Conservation (phyloP, 2,113 vertebrate genomes). For the Ptilonorhynchus violaceus region DNA sequence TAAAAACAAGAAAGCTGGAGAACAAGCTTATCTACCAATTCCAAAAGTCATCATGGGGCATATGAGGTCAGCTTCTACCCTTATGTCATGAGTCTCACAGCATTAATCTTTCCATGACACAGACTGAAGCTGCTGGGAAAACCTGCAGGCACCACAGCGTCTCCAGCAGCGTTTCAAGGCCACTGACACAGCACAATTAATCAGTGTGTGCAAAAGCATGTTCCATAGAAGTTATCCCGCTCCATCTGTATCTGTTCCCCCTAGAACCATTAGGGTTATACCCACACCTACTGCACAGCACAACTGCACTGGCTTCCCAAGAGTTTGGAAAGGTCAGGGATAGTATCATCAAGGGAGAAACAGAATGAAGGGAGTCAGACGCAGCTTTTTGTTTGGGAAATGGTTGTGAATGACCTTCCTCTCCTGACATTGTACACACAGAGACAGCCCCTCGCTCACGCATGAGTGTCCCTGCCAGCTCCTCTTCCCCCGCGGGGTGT, state of each 20-base stretch:
- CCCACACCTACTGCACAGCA: not conserved
- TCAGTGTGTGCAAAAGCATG: not conserved
- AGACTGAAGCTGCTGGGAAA: not conserved
- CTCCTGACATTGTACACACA: not conserved
- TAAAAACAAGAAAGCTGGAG: not conserved
- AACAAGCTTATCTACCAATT: constrained; percentile 15
- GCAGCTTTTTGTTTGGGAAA: not conserved
- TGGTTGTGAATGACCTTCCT: not conserved
- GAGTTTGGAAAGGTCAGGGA: not conserved
- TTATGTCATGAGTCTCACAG: not conserved
- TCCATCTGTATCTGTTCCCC: not conserved
- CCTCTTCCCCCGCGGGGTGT: not conserved
- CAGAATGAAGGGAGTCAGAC: not conserved
- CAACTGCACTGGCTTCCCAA: not conserved
- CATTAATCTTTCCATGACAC: constrained; percentile 20
- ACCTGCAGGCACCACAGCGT: constrained; percentile 5
- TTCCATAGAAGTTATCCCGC: not conserved
- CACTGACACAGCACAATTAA: not conserved
- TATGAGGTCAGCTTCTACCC: not conserved
- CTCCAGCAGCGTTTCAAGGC: not conserved
- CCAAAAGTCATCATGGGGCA: not conserved
- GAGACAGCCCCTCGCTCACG: fast-evolving
- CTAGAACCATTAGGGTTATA: not conserved
- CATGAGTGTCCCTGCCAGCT: not conserved
- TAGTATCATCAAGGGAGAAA: not conserved